Percentiles rank a stretch among this genome's conserved stretches.
phyloP scores from a whole-genome alignment of 2,113 vertebrate genomes.

The Turnix velox region DNA sequence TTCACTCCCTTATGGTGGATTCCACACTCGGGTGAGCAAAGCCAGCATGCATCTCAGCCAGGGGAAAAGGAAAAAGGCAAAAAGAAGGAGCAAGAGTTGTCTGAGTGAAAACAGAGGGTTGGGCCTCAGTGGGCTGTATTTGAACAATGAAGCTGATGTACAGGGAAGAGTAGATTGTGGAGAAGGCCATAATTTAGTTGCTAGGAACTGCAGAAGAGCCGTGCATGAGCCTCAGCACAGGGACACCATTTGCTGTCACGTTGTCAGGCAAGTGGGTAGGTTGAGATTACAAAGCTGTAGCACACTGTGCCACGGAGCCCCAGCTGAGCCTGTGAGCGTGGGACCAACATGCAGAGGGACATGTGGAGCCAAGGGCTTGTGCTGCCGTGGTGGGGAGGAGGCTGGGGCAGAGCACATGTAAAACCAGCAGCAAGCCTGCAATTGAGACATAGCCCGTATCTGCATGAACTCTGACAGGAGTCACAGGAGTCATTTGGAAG shows the following conservation, averaged over 20 bases:
- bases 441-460: neutral
- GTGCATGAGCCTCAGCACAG: neutral
- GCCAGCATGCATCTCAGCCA: neutral
- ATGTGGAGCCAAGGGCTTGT: neutral
- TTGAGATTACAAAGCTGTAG: accelerated
- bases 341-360: neutral
- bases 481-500: neutral
- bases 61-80: neutral
- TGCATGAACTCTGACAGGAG: neutral
- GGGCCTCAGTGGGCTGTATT: neutral
- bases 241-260: neutral
- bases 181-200: neutral
- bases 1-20: neutral
- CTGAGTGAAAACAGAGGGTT: neutral
- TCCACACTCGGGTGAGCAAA: neutral
- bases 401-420: neutral
- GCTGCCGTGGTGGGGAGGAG: neutral
- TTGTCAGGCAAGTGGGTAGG: neutral
- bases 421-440: neutral
- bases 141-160: neutral
- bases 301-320: neutral
- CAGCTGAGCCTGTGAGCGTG: neutral
- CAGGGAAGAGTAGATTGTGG: neutral
- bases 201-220: neutral
- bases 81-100: neutral